phyloP scores from a whole-genome alignment of 1,140 invertebrate species.

The Rhagoletis pomonella region DNA sequence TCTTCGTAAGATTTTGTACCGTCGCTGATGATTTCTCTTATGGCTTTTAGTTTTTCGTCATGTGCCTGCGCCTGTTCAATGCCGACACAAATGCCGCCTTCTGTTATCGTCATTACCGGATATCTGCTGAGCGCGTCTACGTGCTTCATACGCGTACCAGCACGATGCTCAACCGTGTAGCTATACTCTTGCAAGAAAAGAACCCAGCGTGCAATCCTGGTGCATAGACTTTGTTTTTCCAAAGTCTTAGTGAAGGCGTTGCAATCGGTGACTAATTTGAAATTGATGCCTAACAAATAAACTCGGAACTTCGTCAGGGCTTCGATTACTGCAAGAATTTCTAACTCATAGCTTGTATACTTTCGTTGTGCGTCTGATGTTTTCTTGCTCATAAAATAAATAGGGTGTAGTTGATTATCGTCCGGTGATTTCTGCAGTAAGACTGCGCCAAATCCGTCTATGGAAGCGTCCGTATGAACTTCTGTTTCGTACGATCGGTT shows the following conservation, averaged over 20 bases:
- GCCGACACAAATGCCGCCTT: no score
- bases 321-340: slow-evolving; percentile 63
- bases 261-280: slow-evolving; percentile 61
- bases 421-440: slow-evolving; percentile 63
- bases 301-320: slow-evolving; percentile 62
- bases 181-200: slow-evolving; percentile 61
- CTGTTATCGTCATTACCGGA: slow-evolving; percentile 12
- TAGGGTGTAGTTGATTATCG: slow-evolving; percentile 73
- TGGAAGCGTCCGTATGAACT: slow-evolving; percentile 70
- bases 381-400: slow-evolving; percentile 61
- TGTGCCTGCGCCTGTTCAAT: background rate
- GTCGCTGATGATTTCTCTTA: background rate
- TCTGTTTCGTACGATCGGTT: slow-evolving; percentile 63
- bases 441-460: slow-evolving; percentile 62
- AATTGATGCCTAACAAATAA: slow-evolving; percentile 54
- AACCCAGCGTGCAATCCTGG: slow-evolving; percentile 62
- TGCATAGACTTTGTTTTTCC: slow-evolving; percentile 61
- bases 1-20: background rate
- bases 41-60: slow-evolving; percentile 8
- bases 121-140: slow-evolving; percentile 27
- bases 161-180: slow-evolving; percentile 60
- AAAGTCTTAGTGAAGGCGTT: slow-evolving; percentile 63
- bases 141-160: slow-evolving; percentile 53
- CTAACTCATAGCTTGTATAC: slow-evolving; percentile 62
- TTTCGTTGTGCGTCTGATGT: slow-evolving; percentile 60